Evolutionary conservation across 2,888 invertebrate genomes (phyloP).

Genomic region (Phoenoteleia sp.): DNA sequence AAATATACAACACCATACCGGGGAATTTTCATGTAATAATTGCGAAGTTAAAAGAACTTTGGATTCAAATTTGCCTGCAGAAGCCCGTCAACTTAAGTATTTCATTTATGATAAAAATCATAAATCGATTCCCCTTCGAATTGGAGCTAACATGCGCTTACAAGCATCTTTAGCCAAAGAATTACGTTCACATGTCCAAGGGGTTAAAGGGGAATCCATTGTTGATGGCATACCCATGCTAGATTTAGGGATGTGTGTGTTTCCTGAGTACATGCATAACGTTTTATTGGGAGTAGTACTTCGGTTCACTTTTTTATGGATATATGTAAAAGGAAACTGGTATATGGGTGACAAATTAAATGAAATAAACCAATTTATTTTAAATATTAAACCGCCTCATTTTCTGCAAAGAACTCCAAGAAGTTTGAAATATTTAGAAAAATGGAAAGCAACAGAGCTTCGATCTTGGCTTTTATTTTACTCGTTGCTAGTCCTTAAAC

Average conservation of each 20-base stretch:
- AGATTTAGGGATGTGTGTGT: conserved; percentile 11
- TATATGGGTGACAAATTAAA: background rate
- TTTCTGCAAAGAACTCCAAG: conserved; percentile 17
- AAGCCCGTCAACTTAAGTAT: background rate
- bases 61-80: too few species aligned
- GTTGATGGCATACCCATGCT: conserved; percentile 8
- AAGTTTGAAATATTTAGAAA: background rate
- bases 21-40: conserved; percentile 27
- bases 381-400: background rate
- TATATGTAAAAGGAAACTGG: conserved; percentile 16
- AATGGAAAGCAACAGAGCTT: conserved; percentile 31
- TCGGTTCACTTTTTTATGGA: background rate
- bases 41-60: conserved; percentile 36
- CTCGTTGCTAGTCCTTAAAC: conserved; percentile 20
- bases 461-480: conserved; percentile 19
- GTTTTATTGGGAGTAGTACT: conserved; percentile 10
- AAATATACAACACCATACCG: conserved; percentile 28
- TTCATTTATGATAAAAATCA: conserved; percentile 31
- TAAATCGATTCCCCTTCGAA: conserved; percentile 4
- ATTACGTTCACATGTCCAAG: background rate
- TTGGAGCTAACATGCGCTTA: background rate
- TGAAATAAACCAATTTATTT: background rate
- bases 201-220: conserved; percentile 16
- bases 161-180: conserved; percentile 25
- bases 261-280: conserved; percentile 38